Conservation (phyloP, 1,140 invertebrate species). For the Danaus plexippus region DNA sequence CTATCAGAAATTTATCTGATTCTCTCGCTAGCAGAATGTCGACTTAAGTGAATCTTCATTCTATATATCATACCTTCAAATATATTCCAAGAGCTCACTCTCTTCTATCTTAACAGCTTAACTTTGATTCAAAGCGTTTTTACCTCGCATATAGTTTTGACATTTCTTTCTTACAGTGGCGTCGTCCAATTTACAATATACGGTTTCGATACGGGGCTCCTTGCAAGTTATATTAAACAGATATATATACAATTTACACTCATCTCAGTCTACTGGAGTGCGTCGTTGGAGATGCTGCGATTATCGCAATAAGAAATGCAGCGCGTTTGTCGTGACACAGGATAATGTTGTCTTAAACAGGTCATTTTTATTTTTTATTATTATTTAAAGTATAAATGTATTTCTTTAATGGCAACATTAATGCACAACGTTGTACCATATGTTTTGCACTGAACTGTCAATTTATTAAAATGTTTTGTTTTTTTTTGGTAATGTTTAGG, state of each 20-base stretch:
- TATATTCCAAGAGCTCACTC: not conserved
- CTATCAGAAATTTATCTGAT: too few species aligned
- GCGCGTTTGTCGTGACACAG: slow-evolving; percentile 56
- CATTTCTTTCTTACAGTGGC: slow-evolving; percentile 20
- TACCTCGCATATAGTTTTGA: not conserved
- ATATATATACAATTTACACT: slow-evolving; percentile 67
- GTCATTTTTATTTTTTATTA: slow-evolving; percentile 21
- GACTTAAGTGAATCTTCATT: not conserved
- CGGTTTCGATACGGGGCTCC: slow-evolving; percentile 54
- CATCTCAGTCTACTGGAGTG: slow-evolving; percentile 40
- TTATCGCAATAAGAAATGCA: slow-evolving; percentile 61
- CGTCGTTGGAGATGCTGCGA: slow-evolving; percentile 64
- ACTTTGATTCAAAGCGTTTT: too few species aligned
- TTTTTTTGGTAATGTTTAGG: too few species aligned
- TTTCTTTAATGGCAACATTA: not conserved
- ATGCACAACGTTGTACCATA: not conserved
- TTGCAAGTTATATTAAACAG: slow-evolving; percentile 57
- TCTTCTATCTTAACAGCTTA: too few species aligned
- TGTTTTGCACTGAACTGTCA: too few species aligned
- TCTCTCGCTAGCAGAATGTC: too few species aligned
- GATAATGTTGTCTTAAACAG: slow-evolving; percentile 61
- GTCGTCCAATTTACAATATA: slow-evolving; percentile 43
- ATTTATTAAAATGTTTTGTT: too few species aligned
- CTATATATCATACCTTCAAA: not conserved
- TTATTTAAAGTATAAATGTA: not conserved